phyloP scores from a whole-genome alignment of 2,797 vertebrate genomes.

The Sebastiscus tertius region DNA sequence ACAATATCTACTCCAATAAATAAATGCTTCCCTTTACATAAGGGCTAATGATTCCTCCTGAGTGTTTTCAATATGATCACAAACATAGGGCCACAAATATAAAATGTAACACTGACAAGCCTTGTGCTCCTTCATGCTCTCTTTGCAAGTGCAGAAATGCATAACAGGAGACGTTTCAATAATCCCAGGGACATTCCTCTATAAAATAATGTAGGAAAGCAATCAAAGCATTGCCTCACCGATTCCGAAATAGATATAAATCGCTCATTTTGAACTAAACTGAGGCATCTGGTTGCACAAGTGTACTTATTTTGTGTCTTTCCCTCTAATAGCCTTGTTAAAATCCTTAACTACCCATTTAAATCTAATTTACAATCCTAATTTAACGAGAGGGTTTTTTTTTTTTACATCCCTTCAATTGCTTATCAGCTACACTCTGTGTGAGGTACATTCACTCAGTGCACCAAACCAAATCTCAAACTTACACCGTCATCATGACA shows the following conservation, averaged over 20 bases:
- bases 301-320: not conserved
- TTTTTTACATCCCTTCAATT: constrained; percentile 18
- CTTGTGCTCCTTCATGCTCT: not conserved
- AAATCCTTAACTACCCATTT: constrained; percentile 43
- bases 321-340: constrained; percentile 30
- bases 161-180: not conserved
- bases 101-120: too few relatives aligned
- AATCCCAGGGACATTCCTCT: not conserved
- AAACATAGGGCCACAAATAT: not conserved
- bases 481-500: not conserved
- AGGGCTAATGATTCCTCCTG: not conserved
- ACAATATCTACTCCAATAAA: not conserved
- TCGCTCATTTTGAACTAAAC: not conserved
- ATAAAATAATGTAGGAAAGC: not conserved
- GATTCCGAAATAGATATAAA: not conserved
- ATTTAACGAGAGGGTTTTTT: constrained; percentile 17
- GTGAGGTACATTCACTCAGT: not conserved
- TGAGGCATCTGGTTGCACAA: not conserved
- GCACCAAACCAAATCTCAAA: not conserved
- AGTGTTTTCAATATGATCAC: not conserved
- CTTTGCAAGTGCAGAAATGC: not conserved
- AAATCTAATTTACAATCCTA: constrained; percentile 32
- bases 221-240: not conserved
- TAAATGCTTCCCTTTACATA: not conserved
- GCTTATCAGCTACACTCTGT: constrained; percentile 5